phyloP scores from a whole-genome alignment of 2,888 invertebrate genomes.

The Hybos culiciformis region DNA sequence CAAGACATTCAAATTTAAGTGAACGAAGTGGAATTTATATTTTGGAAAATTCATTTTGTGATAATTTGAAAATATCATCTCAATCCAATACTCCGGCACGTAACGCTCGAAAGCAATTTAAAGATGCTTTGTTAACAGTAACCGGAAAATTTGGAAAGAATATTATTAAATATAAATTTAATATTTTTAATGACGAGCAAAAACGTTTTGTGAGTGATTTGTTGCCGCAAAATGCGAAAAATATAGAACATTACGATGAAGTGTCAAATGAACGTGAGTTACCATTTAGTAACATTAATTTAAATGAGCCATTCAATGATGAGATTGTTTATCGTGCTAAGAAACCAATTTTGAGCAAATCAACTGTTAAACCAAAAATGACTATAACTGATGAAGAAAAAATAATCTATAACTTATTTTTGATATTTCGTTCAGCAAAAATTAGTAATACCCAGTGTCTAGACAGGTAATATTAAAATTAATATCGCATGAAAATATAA shows the following conservation, averaged over 20 bases:
- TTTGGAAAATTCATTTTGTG: constrained; percentile 33
- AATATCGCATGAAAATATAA: too few relatives aligned
- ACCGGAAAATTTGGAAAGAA: constrained; percentile 36
- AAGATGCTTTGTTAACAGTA: constrained; percentile 32
- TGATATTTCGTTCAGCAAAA: constrained; percentile 32
- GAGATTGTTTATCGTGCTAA: neutral
- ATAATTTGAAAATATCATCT: constrained; percentile 29
- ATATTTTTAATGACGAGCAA: constrained; percentile 34
- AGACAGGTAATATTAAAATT: too few relatives aligned
- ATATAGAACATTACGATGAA: constrained; percentile 29
- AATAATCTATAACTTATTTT: constrained; percentile 32
- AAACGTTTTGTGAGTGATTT: constrained; percentile 29
- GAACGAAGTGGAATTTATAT: constrained; percentile 28
- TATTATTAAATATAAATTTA: constrained; percentile 35
- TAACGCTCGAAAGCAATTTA: constrained; percentile 26
- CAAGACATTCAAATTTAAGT: neutral
- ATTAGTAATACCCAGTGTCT: constrained; percentile 28
- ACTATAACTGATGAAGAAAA: constrained; percentile 34
- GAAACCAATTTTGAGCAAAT: neutral
- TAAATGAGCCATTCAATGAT: constrained; percentile 1
- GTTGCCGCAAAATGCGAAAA: constrained; percentile 24
- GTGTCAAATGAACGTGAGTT: constrained; percentile 12
- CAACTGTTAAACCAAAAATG: too few relatives aligned
- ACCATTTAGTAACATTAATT: constrained; percentile 3
- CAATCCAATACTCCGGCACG: constrained; percentile 20